These are phyloP conservation scores for Eunapius fragilis DNA, from an alignment of 37 sponge, comb jelly and placozoan species.

Conservation along the genomic window DNA sequence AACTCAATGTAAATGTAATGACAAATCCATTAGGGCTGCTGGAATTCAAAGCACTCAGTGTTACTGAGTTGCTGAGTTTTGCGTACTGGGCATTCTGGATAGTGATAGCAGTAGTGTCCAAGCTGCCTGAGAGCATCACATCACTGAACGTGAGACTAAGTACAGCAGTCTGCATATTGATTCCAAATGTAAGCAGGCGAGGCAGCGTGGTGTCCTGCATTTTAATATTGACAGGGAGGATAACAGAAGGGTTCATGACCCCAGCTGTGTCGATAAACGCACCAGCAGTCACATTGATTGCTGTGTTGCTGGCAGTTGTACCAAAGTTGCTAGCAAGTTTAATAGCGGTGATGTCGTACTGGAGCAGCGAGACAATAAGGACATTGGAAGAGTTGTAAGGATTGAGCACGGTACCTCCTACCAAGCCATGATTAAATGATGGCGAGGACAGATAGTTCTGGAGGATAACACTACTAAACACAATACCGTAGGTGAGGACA, in stretches of 20 bases:
- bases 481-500: conserved; percentile 34
- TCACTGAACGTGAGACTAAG: conserved; percentile 85
- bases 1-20: conserved; percentile 53
- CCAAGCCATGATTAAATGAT: conserved; percentile 41
- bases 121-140: conserved; percentile 48
- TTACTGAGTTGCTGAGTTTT: conserved; percentile 2
- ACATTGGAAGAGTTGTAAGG: conserved; percentile 27
- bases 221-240: neutral
- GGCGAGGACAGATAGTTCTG: conserved; percentile 50
- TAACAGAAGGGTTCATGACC: conserved; percentile 7
- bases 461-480: conserved; percentile 21
- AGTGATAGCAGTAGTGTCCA: conserved; percentile 76
- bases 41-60: conserved; percentile 43
- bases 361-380: conserved; percentile 37
- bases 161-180: conserved; percentile 76
- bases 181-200: conserved; percentile 49
- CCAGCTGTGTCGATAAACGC: conserved; percentile 71
- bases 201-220: conserved; percentile 39
- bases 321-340: conserved; percentile 72
- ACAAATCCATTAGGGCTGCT: conserved; percentile 67
- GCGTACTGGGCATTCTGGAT: conserved; percentile 51
- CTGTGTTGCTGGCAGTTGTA: conserved; percentile 50
- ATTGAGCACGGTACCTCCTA: conserved; percentile 61
- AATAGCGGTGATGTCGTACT: conserved; percentile 57
- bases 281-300: conserved; percentile 24